Evolutionary conservation across 2,797 vertebrate species (phyloP), one percentile per base, ranked within the genome.

Genomic region (Cossypha dichroa): DNA sequence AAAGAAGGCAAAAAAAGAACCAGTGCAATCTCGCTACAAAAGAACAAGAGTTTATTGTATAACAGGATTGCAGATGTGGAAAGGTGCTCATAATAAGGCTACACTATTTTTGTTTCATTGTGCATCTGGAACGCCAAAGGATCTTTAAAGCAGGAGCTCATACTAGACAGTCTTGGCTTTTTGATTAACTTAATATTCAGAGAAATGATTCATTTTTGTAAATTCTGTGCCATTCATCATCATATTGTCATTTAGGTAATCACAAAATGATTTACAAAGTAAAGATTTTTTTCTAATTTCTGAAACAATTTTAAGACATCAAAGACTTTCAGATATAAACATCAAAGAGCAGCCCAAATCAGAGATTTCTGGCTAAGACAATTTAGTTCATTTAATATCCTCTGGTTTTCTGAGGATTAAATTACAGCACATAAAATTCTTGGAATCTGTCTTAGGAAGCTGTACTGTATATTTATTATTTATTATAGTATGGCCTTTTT

Each of bases 361-460:
- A 95, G 96, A 98, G 97, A 98, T 98, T 98, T 98, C 96, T 98
- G 96, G 95, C 96, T 98, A 98, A 98, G 97, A 98, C 97, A 98
- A 97, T 98, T 98, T 96, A 97, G 97, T 98, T 98, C 97, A 98
- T 97, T 98, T 98, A 98, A 98, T 98, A 98, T 98, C 97, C 98
- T 98, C 95, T 97, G 95, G 97, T 98, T 98, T 98, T 97, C 92
- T 96, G 95, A 94, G 96, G 97, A 98, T 98, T 98, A 98, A 97
- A 97, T 98, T 98, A 96, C 97, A 97, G 96, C 96, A 97, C 97
- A 98, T 98, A 98, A 97, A 98, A 98, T 98, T 98, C 97, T 97
- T 98, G 97, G 98, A 98, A 98, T 98, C 96, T 97, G 93, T 88
- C 91, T 97, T 94, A 97, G 96, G 97, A 98, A 98, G 92, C 70